phyloP scores from a whole-genome alignment of 2,888 invertebrate genomes.

The Tholera decimalis region DNA sequence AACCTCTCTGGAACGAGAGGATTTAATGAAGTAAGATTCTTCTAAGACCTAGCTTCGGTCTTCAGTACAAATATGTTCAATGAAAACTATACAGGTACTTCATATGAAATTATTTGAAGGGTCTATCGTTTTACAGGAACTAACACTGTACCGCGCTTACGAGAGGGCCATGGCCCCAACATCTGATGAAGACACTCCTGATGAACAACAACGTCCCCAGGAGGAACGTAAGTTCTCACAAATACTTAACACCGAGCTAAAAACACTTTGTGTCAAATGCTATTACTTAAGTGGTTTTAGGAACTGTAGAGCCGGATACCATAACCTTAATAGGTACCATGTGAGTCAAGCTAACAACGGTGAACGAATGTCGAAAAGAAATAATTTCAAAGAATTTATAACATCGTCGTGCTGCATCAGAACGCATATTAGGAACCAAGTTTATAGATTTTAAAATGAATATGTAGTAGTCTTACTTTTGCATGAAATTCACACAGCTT shows the following conservation, averaged over 20 bases:
- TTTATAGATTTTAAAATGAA: too few relatives aligned
- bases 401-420: too few relatives aligned
- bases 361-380: too few relatives aligned
- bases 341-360: neutral
- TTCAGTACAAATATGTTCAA: neutral
- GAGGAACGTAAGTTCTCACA: neutral
- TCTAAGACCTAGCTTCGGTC: neutral
- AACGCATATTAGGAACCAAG: too few relatives aligned
- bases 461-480: too few relatives aligned
- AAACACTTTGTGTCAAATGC: neutral
- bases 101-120: neutral
- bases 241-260: neutral
- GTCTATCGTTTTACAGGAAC: neutral
- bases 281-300: neutral
- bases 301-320: neutral
- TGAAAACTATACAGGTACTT: neutral
- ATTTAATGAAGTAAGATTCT: slow-evolving; percentile 17
- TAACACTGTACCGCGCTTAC: neutral
- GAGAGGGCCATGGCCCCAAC: neutral
- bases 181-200: neutral
- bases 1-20: neutral
- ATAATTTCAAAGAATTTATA: too few relatives aligned
- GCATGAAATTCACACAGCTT: too few relatives aligned
- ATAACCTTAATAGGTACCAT: neutral
- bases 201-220: neutral